Evolutionary conservation across 1,140 invertebrate genomes (phyloP).

Genomic region (Sminthurinus signatus): DNA sequence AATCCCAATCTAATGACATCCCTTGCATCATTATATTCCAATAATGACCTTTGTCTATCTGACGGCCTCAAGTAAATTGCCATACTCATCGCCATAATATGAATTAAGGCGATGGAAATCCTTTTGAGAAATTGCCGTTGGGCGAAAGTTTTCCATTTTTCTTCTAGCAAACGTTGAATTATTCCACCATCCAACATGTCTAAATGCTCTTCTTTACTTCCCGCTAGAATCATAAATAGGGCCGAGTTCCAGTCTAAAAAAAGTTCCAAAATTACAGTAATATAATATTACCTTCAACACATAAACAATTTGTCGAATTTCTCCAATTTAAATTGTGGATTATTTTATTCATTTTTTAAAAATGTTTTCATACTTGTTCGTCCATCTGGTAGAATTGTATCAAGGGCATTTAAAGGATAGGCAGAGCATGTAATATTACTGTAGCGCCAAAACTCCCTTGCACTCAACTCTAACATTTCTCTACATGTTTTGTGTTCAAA

Average conservation of each 20-base stretch:
- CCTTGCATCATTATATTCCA: slow-evolving; percentile 47
- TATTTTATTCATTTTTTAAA: too few species aligned
- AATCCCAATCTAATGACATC: slow-evolving; percentile 61
- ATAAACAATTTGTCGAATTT: too few species aligned
- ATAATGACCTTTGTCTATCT: slow-evolving; percentile 50
- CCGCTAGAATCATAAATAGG: slow-evolving; percentile 94
- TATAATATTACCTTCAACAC: background rate
- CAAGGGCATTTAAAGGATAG: slow-evolving; percentile 91
- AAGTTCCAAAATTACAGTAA: too few species aligned
- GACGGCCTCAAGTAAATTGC: slow-evolving; percentile 80
- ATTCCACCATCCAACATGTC: slow-evolving; percentile 98
- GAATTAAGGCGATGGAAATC: slow-evolving; percentile 68
- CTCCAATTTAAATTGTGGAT: too few species aligned
- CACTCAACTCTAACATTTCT: slow-evolving; percentile 94
- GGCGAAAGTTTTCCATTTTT: slow-evolving; percentile 99
- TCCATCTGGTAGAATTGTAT: slow-evolving; percentile 89
- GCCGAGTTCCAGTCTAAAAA: slow-evolving; percentile 99
- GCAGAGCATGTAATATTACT: slow-evolving; percentile 98
- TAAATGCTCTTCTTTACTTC: slow-evolving; percentile 93
- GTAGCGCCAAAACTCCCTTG: slow-evolving; percentile 96
- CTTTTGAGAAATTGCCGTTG: slow-evolving; percentile 87
- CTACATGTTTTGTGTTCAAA: slow-evolving; percentile 44
- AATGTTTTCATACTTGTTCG: slow-evolving; percentile 91
- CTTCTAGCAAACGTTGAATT: slow-evolving; percentile 90
- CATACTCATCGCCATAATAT: slow-evolving; percentile 78